Evolutionary conservation across 2,113 vertebrate genomes (phyloP).

Genomic region (Caracal caracal): DNA sequence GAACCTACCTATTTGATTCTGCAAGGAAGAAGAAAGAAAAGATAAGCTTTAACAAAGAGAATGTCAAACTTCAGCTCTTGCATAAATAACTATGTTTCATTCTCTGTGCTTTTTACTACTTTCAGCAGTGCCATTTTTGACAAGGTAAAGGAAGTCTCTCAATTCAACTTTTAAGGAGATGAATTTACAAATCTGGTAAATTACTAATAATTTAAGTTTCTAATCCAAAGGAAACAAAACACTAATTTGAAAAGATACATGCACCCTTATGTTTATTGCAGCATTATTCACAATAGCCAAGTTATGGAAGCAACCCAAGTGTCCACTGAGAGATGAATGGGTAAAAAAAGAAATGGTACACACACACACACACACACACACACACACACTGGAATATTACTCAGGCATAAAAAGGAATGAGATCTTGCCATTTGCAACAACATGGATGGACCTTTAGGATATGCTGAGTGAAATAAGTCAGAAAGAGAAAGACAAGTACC

Average conservation of each 20-base stretch:
- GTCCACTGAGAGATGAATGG: not conserved
- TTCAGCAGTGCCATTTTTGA: not conserved
- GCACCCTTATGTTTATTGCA: not conserved
- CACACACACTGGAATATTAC: not conserved
- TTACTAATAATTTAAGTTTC: not conserved
- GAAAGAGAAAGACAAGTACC: not conserved
- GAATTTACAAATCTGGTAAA: not conserved
- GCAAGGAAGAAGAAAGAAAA: not conserved
- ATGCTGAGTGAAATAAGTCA: not conserved
- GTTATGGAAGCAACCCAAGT: not conserved
- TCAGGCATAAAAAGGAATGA: not conserved
- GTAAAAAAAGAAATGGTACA: not conserved
- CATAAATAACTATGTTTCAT: not conserved
- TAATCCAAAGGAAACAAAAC: not conserved
- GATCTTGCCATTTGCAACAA: not conserved
- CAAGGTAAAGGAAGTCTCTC: not conserved
- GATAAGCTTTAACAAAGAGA: not conserved
- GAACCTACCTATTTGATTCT: not conserved
- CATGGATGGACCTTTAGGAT: not conserved
- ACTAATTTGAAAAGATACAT: not conserved
- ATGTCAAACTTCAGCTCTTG: not conserved
- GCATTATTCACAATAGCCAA: not conserved
- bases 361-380: not conserved
- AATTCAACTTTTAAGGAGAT: not conserved
- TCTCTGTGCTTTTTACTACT: not conserved